Evolutionary conservation across 2,888 invertebrate species (phyloP).

Genomic region (Branchellion lobata): DNA sequence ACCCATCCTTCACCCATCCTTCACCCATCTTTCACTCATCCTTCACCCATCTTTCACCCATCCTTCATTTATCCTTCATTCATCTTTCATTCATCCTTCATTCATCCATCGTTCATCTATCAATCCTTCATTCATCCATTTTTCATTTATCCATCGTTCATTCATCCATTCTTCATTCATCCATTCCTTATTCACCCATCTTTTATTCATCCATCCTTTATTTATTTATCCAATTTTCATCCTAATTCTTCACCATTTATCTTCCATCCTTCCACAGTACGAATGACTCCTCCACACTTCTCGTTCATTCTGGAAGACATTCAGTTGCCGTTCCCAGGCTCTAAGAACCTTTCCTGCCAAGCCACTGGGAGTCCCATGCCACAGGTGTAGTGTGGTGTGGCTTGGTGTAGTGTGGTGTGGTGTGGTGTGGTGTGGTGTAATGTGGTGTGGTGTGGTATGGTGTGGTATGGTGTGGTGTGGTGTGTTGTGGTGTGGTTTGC

Average conservation of each 20-base stretch:
- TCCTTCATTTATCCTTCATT: too few relatives aligned
- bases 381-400: slow-evolving; percentile 69
- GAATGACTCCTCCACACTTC: slow-evolving; percentile 91
- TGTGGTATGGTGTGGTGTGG: too few relatives aligned
- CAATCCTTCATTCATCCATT: too few relatives aligned
- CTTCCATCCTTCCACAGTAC: slow-evolving; percentile 68
- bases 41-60: too few relatives aligned
- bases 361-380: slow-evolving; percentile 99
- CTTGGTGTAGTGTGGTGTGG: neutral
- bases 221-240: neutral
- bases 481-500: too few relatives aligned
- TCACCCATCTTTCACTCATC: too few relatives aligned
- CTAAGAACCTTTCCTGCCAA: slow-evolving; percentile 89
- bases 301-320: slow-evolving; percentile 81
- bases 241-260: neutral
- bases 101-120: too few relatives aligned
- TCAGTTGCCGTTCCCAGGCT: slow-evolving; percentile 87
- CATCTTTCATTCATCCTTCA: too few relatives aligned
- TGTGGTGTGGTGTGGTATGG: neutral
- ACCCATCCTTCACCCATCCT: too few relatives aligned
- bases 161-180: too few relatives aligned
- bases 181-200: neutral
- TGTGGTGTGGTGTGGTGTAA: neutral
- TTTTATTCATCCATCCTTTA: neutral
- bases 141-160: too few relatives aligned